Base-by-base conservation (phyloP, 2,888 invertebrate genomes). In the Tetramorium bicarinatum region DNA sequence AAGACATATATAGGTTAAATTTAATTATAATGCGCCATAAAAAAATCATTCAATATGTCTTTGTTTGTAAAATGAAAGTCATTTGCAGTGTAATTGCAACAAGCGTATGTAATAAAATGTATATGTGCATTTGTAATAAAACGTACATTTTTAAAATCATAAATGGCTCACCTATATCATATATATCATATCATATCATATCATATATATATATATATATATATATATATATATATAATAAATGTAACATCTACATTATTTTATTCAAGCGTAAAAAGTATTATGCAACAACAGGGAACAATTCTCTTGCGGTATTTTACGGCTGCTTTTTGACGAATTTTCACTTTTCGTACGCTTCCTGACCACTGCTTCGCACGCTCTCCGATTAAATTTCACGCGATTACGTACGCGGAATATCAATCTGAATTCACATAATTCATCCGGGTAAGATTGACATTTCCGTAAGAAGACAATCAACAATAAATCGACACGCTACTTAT, bases 381-480 rank as follows among this genome's bases (percentile, higher is more conserved):
- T 76, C 62, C 54, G 69, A 72, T 67, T 72, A 56, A 80, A 88
- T 88, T 87, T 88, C 88, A 83, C 85, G 82, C 47, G 62, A 82
- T 89, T 81, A 87, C 85, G 89, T 77, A 84, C 61, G 44, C 72
- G 59, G 84, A 85, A 84, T 89, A 85, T 79, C 64, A 72, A 77
- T 76, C 44, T 41, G 41, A 59, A 69, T 71, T 75, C 77, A n/a
- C n/a, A 72, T 41, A 82, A 89, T 83, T 84, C 76, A 74, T 62
- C 49, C 41, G 47, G 41, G 66, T 74, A 82, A 76, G 4, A 15
- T 54, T 44, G 59, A 8, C 47, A 9, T 62, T 79, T 82, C 34
- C 61, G 54, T 21, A 61, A 76, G 25, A 80, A 75, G n/a, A 52
- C 79, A 47, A 69, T 54, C 15, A 47, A 49, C 66, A 64, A 71